phyloP scores from a whole-genome alignment of 2,888 invertebrate species.

The Rhorus exstirpatorius region DNA sequence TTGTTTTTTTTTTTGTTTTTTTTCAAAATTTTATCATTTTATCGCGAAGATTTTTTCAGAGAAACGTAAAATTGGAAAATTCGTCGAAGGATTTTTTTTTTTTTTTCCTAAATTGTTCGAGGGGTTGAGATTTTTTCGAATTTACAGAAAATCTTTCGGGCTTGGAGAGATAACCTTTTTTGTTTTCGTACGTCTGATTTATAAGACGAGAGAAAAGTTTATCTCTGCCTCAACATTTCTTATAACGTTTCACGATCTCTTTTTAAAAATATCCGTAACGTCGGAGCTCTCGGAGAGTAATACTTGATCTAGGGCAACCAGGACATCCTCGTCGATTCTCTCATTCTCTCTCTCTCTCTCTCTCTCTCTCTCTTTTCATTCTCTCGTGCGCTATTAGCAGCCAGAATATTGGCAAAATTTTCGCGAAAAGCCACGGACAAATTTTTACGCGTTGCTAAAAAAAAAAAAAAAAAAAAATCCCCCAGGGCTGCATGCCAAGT shows the following conservation, averaged over 20 bases:
- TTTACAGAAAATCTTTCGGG: too few species aligned
- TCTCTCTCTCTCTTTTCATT: slow-evolving; percentile 1
- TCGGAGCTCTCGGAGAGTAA: slow-evolving; percentile 65
- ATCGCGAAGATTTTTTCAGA: too few species aligned
- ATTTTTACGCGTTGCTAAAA: background rate
- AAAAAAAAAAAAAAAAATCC: slow-evolving; percentile 6
- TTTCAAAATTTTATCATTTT: too few species aligned
- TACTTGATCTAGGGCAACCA: slow-evolving; percentile 85
- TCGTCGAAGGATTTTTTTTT: too few species aligned
- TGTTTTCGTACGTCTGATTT: background rate
- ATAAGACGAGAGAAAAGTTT: background rate
- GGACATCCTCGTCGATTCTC: slow-evolving; percentile 80
- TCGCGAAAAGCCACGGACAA: too few species aligned
- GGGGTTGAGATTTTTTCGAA: too few species aligned
- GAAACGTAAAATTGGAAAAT: too few species aligned
- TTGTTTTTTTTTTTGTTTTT: too few species aligned
- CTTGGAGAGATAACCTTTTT: too few species aligned
- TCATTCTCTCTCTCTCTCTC: background rate
- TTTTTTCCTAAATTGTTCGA: too few species aligned
- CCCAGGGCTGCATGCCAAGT: too few species aligned
- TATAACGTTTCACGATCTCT: slow-evolving; percentile 72
- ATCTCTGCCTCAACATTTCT: background rate
- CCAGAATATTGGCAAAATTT: too few species aligned
- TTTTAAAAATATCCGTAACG: slow-evolving; percentile 80
- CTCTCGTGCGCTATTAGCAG: background rate